Base-by-base conservation (phyloP, 2,113 vertebrate genomes). In the Clarias gariepinus region DNA sequence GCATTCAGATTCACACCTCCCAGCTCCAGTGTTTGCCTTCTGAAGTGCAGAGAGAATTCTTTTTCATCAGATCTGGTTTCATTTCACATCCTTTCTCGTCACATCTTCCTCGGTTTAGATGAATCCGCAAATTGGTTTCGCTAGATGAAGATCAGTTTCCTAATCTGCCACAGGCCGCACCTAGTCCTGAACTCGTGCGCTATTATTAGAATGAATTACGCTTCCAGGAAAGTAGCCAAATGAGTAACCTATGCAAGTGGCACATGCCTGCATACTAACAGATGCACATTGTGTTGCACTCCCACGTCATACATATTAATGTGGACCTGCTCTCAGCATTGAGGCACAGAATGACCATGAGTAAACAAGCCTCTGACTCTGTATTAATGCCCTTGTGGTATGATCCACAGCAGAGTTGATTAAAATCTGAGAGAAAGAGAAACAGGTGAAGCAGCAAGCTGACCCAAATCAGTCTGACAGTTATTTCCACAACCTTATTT, bases 261-360 rank as follows among this genome's bases (percentile, higher is more conserved):
- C 58, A 52, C 69, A 68, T 74, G n/a, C 61, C 36, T 12, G 52
- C 25, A 19, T 69, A 60, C 53, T 79, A 64, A 73, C 33, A 69
- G 47, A 86, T 58, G 52, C 76, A 69, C 52, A 57, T 57, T 36
- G 15, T n/a, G 25, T 61, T 36, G 23, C 61, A 73, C 36, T 81
- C 64, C 15, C 76, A 33, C 81, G 19, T 60, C 85, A 77, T 88
- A 47, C 60, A 87, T 83, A 87, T 83, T 83, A 79, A 87, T 60
- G 71, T 81, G 64, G 68, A 25, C 33, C 69, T 81, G 79, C 68
- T 88, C 74, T 61, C 83, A 47, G 83, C 23, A 74, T 19, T 28
- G 69, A 66, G 69, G 85, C 64, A 83, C 71, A 57, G 61, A 63
- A 86, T 73, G 77, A 82, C n/a, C 69, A 82, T 41, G 19, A 84